phyloP scores from a whole-genome alignment of 2,113 vertebrate genomes.

The Lichenostomus cassidix region DNA sequence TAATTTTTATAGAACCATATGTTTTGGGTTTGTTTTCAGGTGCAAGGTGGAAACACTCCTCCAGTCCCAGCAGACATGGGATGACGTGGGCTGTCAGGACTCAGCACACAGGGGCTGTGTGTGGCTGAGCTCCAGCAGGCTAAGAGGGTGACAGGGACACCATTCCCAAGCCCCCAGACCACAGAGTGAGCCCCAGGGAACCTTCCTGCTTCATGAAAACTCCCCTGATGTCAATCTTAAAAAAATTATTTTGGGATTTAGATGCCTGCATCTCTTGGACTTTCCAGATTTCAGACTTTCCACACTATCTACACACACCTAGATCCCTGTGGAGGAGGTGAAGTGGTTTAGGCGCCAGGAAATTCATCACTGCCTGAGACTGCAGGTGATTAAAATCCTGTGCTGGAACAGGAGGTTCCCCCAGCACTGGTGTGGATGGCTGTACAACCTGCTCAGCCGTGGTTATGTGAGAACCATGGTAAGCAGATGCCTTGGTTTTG shows the following conservation, averaged over 20 bases:
- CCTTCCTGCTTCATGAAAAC: neutral
- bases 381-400: neutral
- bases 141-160: neutral
- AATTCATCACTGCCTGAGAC: neutral
- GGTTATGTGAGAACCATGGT: rapidly evolving
- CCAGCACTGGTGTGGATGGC: rapidly evolving
- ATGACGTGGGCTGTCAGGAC: neutral
- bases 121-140: neutral
- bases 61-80: neutral
- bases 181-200: neutral
- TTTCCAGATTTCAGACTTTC: neutral
- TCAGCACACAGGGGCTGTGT: rapidly evolving
- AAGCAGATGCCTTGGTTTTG: neutral
- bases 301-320: neutral
- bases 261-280: neutral
- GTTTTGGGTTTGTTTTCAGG: neutral
- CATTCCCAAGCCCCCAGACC: neutral
- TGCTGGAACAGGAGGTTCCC: neutral
- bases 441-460: neutral
- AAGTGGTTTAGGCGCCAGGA: neutral
- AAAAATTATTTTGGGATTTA: neutral
- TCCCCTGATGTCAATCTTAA: neutral
- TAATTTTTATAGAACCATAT: neutral
- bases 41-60: neutral
- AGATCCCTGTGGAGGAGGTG: neutral